A percentile compares a stretch with the other conserved stretches of the same genome.
Conservation (phyloP, 2,888 invertebrate species). For the Hoplodrina ambigua region DNA sequence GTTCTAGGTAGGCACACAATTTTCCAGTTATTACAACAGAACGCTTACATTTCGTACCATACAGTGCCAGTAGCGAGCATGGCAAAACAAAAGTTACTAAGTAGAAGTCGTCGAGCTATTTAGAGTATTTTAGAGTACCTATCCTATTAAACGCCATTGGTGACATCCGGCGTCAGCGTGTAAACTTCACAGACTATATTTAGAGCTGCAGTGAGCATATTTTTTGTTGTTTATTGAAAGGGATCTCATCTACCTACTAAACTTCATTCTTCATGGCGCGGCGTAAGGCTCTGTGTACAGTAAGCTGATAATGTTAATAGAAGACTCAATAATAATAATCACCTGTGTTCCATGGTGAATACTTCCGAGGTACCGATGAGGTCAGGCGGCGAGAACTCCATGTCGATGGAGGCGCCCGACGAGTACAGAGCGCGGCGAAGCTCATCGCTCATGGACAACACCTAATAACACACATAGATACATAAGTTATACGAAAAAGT, state of each 20-base stretch:
- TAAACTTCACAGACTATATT: background rate
- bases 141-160: background rate
- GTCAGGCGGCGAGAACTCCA: constrained; percentile 97
- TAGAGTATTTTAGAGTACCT: too few relatives aligned
- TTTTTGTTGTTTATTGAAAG: background rate
- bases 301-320: background rate
- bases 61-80: constrained; percentile 37
- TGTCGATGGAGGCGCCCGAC: constrained; percentile 94
- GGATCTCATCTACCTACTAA: background rate
- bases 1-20: constrained; percentile 22
- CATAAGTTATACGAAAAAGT: constrained; percentile 5
- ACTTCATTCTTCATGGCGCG: background rate
- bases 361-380: constrained; percentile 97
- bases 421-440: constrained; percentile 95
- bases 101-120: background rate
- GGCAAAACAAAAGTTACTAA: constrained; percentile 13
- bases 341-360: constrained; percentile 96
- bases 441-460: constrained; percentile 98
- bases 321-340: constrained; percentile 11
- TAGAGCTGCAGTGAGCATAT: background rate
- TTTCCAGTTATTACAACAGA: constrained; percentile 19
- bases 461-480: constrained; percentile 88
- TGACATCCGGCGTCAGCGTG: background rate
- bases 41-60: constrained; percentile 25
- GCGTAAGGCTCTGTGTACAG: background rate